Percentiles rank a stretch among this genome's conserved stretches.
These are phyloP conservation scores for Callithrix jacchus DNA, from an alignment of 2,113 vertebrate species.

Conservation along the genomic window DNA sequence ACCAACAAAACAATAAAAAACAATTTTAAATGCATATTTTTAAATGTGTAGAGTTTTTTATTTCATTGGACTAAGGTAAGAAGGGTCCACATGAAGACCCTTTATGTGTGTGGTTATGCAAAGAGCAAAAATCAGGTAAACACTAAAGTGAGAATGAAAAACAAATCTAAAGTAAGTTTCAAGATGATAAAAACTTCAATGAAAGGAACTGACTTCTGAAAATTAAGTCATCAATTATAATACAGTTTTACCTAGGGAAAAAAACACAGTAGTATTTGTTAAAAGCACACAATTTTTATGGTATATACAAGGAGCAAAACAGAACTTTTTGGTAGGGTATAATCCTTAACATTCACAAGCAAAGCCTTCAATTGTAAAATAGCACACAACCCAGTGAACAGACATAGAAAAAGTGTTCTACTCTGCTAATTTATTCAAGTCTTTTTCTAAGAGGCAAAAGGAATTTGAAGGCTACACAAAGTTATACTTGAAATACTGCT, in stretches of 20 bases:
- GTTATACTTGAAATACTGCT: background rate
- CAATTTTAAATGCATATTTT: background rate
- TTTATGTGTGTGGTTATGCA: background rate
- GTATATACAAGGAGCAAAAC: background rate
- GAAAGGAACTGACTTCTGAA: background rate
- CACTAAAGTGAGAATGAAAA: constrained; percentile 7
- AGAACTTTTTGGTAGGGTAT: background rate
- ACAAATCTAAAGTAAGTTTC: constrained; percentile 14
- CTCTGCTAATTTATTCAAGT: background rate
- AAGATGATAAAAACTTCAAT: background rate
- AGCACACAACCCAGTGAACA: background rate
- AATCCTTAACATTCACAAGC: background rate
- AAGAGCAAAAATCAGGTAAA: background rate
- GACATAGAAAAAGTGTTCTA: background rate
- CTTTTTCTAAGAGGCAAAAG: background rate
- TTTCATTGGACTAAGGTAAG: background rate
- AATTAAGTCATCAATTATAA: background rate
- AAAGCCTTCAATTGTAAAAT: background rate
- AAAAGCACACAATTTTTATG: background rate
- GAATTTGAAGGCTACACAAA: background rate
- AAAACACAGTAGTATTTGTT: background rate
- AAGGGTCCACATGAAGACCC: background rate
- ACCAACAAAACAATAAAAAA: constrained; percentile 8
- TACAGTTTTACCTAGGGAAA: background rate
- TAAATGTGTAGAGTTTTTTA: background rate